phyloP scores from a whole-genome alignment of 2,888 invertebrate genomes.

The Dicyrtoma fusca region DNA sequence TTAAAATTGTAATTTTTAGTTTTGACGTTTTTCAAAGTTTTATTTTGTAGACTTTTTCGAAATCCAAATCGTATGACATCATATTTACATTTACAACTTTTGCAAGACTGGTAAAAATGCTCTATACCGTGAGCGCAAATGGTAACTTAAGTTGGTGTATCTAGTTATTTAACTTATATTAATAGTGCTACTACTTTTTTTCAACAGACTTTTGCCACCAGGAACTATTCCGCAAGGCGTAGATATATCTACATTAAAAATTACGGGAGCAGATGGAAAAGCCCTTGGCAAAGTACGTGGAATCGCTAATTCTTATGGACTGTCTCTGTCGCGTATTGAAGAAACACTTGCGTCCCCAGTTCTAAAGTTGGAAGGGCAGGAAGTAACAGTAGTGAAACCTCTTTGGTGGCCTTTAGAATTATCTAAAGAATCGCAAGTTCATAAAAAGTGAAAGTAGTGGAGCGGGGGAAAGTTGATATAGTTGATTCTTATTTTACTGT shows the following conservation, averaged over 20 bases:
- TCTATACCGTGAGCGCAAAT: too few species aligned
- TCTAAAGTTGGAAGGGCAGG: conserved; percentile 65
- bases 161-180: too few species aligned
- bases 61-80: too few species aligned
- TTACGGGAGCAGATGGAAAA: conserved; percentile 59
- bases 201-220: conserved; percentile 59
- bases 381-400: conserved; percentile 68
- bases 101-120: too few species aligned
- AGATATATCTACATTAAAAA: conserved; percentile 39
- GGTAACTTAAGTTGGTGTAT: too few species aligned
- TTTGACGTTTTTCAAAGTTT: too few species aligned
- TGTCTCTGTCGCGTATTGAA: conserved; percentile 74
- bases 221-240: conserved; percentile 50
- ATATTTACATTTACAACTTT: too few species aligned
- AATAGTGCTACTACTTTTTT: too few species aligned
- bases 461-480: too few species aligned
- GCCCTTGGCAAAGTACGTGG: conserved; percentile 73
- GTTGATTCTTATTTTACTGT: too few species aligned
- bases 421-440: conserved; percentile 63
- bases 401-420: conserved; percentile 82
- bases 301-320: conserved; percentile 64
- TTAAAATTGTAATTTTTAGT: too few species aligned
- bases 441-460: not conserved
- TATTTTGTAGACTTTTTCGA: too few species aligned
- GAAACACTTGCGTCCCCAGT: conserved; percentile 68